A percentile compares a stretch with the other conserved stretches of the same genome.
These are phyloP conservation scores for Rhinogobius similis DNA, from an alignment of 2,113 vertebrate genomes.

Conservation along the genomic window DNA sequence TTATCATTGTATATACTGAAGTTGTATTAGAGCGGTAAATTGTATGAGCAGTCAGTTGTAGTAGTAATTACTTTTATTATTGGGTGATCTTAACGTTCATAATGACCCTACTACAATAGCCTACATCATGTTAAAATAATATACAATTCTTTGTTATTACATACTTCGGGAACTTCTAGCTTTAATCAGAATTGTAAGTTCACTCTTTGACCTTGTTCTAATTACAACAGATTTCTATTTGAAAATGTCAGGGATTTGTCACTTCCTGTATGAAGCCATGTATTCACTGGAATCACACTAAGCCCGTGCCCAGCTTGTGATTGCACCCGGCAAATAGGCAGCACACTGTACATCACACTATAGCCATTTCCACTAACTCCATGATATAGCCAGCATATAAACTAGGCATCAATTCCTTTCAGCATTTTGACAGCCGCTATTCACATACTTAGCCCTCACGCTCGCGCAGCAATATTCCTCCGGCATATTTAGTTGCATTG, in stretches of 20 bases:
- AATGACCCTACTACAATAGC: too few relatives aligned
- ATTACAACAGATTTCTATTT: slow-evolving; percentile 39
- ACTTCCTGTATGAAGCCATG: slow-evolving; percentile 18
- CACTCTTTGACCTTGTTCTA: slow-evolving; percentile 20
- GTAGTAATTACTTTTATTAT: too few relatives aligned
- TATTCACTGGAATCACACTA: slow-evolving; percentile 23
- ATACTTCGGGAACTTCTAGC: background rate
- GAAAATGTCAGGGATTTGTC: slow-evolving; percentile 46
- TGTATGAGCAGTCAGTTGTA: too few relatives aligned
- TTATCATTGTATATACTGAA: too few relatives aligned
- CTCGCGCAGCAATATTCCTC: slow-evolving; percentile 49
- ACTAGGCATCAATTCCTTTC: slow-evolving; percentile 58
- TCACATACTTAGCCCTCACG: slow-evolving; percentile 58
- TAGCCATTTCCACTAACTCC: slow-evolving; percentile 53
- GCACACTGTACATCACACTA: slow-evolving; percentile 56
- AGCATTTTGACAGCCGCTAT: slow-evolving; percentile 64
- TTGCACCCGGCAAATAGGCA: slow-evolving; percentile 43
- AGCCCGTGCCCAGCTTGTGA: slow-evolving; percentile 25
- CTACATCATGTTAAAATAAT: background rate
- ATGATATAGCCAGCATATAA: slow-evolving; percentile 54
- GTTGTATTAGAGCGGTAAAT: too few relatives aligned
- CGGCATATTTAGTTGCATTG: slow-evolving; percentile 65
- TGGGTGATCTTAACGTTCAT: too few relatives aligned
- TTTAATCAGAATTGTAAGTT: background rate
- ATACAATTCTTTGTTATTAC: background rate